Evolutionary conservation across 2,797 vertebrate genomes (phyloP), one percentile per base, ranked within the genome.

Genomic region (Sternotherus odoratus): DNA sequence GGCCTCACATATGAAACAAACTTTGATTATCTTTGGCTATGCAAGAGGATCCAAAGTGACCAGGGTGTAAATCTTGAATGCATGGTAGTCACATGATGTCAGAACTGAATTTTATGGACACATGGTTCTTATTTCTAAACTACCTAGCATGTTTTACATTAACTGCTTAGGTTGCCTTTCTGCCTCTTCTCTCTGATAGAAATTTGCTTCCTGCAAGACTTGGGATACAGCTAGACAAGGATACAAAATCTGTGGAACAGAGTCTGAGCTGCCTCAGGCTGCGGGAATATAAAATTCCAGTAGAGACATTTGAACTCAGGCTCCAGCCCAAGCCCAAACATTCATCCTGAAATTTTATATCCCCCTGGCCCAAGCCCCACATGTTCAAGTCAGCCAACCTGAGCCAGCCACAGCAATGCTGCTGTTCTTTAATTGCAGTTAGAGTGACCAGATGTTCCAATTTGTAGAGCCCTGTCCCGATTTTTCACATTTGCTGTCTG

Each of bases 71-170:
- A 39, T 10, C 21, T 33, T 1, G 0, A 16, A 28, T 26, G 21
- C 24, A 43, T 12, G 0, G 0, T 48, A 4, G 1, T 23, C 24
- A 11, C 0, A 3, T 1, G 3, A 30, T 3, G 2, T 7, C 11
- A 57, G 21, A 30, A 56, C 17, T 48, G 24, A 72, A 43, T 19
- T 43, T 75, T 12, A 51, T 36, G 23, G 49, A 36, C 13, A 16
- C 0, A 0, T 3, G 4, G 12, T 10, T 77, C 39, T 72, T 26
- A 23, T 12, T 81, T 33, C 51, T 33, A 10, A 83, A 36, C 19
- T 1, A 1, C 23, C 57, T 63, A 9, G 21, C 53, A 3, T 5
- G 1, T 39, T 56, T 4, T 4, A 3, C 57, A 26, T 49, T n/a
- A 43, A 13, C 12, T 60, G 13, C 11, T 24, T 24, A 10, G 8